phyloP scores from a whole-genome alignment of 2,888 invertebrate species.

The Watsonalla binaria region DNA sequence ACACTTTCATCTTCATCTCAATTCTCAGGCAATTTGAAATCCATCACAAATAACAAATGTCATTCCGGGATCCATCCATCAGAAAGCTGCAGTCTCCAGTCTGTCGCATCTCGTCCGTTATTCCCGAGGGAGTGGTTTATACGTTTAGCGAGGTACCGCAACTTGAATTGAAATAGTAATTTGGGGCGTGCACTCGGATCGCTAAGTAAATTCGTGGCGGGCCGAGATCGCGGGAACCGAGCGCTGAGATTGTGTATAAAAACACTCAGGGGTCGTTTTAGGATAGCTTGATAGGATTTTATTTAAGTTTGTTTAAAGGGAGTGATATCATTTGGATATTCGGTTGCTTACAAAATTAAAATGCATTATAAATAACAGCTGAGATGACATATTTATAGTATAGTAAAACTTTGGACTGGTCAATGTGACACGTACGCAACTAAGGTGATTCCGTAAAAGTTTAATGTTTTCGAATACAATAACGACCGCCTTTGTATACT shows the following conservation, averaged over 20 bases:
- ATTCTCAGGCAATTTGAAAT: neutral
- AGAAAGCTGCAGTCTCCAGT: neutral
- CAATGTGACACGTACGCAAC: too few relatives aligned
- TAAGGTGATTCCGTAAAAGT: too few relatives aligned
- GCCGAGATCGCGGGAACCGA: slow-evolving; percentile 19
- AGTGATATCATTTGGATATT: too few relatives aligned
- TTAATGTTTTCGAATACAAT: too few relatives aligned
- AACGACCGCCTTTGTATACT: too few relatives aligned
- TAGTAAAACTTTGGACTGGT: too few relatives aligned
- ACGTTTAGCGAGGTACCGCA: slow-evolving; percentile 4
- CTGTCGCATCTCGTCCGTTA: neutral
- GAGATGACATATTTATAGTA: too few relatives aligned
- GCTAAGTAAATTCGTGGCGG: slow-evolving; percentile 49
- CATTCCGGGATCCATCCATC: slow-evolving; percentile 8
- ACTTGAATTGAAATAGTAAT: slow-evolving; percentile 62
- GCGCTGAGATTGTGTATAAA: slow-evolving; percentile 12
- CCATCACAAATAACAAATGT: slow-evolving; percentile 2
- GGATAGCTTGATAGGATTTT: neutral
- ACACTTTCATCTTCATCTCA: neutral
- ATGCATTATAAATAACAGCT: too few relatives aligned
- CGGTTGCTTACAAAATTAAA: too few relatives aligned
- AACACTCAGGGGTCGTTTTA: slow-evolving; percentile 10
- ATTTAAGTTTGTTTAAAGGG: neutral
- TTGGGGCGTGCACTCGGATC: slow-evolving; percentile 50
- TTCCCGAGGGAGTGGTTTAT: slow-evolving; percentile 4